phyloP scores from a whole-genome alignment of 2,888 invertebrate genomes.

The Caenorhabditis plicata region DNA sequence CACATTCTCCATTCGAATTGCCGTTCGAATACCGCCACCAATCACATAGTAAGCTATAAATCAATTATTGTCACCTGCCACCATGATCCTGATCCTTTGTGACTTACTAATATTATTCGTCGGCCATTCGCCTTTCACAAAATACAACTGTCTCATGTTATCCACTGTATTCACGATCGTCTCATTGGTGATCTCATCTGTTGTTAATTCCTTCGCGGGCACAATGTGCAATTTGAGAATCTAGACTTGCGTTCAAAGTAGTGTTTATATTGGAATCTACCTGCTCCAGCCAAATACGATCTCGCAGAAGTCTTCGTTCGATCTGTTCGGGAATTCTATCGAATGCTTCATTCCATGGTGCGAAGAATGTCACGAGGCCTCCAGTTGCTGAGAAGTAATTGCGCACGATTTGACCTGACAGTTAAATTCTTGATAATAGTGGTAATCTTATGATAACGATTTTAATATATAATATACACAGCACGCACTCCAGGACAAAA shows the following conservation, averaged over 20 bases:
- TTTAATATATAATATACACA: too few species aligned
- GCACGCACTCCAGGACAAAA: background rate
- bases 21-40: conserved; percentile 65
- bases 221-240: conserved; percentile 66
- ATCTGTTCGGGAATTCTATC: conserved; percentile 65
- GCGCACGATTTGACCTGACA: conserved; percentile 52
- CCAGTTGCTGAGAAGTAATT: conserved; percentile 64
- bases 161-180: conserved; percentile 65
- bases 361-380: conserved; percentile 64
- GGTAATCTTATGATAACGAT: too few species aligned
- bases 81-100: too few species aligned
- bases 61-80: too few species aligned
- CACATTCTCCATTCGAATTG: conserved; percentile 64
- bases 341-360: conserved; percentile 66
- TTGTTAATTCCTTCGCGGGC: conserved; percentile 64
- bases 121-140: conserved; percentile 65
- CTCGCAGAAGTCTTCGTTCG: conserved; percentile 62
- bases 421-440: background rate
- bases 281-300: conserved; percentile 65
- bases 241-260: too few species aligned
- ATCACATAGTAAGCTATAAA: conserved; percentile 66
- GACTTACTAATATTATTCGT: conserved; percentile 65
- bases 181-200: conserved; percentile 65
- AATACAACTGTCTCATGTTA: conserved; percentile 64
- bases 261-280: too few species aligned